Percentiles rank a stretch among this genome's conserved stretches.
These are phyloP conservation scores for Pentalonia nigronervosa DNA, from an alignment of 1,140 invertebrate genomes.

Conservation along the genomic window DNA sequence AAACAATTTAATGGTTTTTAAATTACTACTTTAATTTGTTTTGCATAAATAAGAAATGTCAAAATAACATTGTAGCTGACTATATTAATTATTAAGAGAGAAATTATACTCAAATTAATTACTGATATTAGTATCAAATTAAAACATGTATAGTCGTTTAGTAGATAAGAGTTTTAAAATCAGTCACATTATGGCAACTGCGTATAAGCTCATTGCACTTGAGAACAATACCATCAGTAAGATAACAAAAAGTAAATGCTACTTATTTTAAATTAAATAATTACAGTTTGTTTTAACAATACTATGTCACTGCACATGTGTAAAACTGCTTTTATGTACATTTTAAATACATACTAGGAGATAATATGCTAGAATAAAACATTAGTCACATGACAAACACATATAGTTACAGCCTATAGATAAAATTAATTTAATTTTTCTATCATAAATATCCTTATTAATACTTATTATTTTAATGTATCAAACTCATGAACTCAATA, in stretches of 20 bases:
- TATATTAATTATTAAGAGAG: background rate
- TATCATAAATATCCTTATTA: background rate
- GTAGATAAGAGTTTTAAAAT: conserved; percentile 19
- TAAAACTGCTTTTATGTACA: background rate
- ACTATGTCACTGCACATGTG: background rate
- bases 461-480: background rate
- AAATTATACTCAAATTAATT: conserved; percentile 5
- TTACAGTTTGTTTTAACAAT: conserved; percentile 3
- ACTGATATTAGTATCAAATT: conserved; percentile 38
- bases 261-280: conserved; percentile 12
- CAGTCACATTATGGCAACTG: background rate
- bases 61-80: background rate
- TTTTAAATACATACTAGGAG: background rate
- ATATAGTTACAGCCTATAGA: background rate
- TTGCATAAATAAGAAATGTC: background rate
- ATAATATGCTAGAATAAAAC: conserved; percentile 7
- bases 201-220: conserved; percentile 2
- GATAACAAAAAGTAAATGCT: conserved; percentile 38
- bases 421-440: background rate
- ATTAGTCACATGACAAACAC: background rate
- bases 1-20: background rate
- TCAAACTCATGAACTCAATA: background rate
- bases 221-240: conserved; percentile 28
- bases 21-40: background rate
- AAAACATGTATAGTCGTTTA: background rate